A percentile compares a stretch with the other conserved stretches of the same genome.
These are phyloP conservation scores for Smithornis capensis DNA, from an alignment of 2,113 vertebrate species.

Conservation along the genomic window DNA sequence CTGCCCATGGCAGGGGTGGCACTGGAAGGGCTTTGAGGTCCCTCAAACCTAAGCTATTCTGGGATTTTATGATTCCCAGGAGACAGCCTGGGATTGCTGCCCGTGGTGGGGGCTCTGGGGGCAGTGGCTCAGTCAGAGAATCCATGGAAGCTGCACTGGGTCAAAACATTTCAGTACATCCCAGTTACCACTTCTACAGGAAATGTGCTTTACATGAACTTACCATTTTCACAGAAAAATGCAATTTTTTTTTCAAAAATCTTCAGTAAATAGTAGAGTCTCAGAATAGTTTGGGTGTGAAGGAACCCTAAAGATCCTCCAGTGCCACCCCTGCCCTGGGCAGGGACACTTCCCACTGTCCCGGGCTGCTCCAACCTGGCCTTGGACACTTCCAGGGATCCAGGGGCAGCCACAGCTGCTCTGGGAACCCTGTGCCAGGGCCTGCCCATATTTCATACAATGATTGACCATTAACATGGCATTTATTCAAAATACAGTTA, in stretches of 20 bases:
- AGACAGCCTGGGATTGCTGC: rapidly evolving
- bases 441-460: background rate
- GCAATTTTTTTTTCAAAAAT: background rate
- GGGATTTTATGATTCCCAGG: background rate
- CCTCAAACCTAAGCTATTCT: too few species aligned
- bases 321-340: background rate
- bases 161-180: too few species aligned
- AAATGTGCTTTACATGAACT: background rate
- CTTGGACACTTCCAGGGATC: background rate
- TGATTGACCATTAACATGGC: background rate
- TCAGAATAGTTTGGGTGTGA: rapidly evolving
- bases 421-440: background rate
- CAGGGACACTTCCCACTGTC: background rate
- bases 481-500: background rate
- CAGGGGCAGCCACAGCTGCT: background rate
- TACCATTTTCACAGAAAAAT: background rate
- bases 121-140: too few species aligned
- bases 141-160: too few species aligned
- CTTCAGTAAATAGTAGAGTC: background rate
- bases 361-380: background rate
- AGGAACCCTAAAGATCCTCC: rapidly evolving
- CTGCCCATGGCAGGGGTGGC: background rate
- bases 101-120: too few species aligned
- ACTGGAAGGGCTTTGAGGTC: rapidly evolving
- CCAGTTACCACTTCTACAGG: background rate